phyloP scores from a whole-genome alignment of 2,888 invertebrate species.

The Spatulosminthurus flaviceps region DNA sequence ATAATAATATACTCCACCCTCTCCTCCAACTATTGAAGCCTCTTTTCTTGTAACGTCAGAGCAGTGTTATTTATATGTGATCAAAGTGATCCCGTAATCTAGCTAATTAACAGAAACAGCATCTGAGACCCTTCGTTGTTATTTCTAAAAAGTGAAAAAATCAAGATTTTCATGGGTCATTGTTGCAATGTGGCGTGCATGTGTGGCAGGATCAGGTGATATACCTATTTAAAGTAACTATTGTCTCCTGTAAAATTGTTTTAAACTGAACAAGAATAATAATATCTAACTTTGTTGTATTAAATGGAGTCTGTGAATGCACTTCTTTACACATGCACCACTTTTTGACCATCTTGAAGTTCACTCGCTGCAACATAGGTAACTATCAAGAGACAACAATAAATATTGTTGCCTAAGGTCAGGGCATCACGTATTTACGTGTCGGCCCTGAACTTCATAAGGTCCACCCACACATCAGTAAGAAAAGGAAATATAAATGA shows the following conservation, averaged over 20 bases:
- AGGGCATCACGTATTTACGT: no score
- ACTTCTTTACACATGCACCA: no score
- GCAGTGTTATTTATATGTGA: constrained; percentile 44
- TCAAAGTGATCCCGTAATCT: constrained; percentile 42
- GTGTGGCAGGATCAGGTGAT: constrained; percentile 44
- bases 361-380: no score
- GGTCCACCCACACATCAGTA: no score
- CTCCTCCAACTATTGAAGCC: background rate
- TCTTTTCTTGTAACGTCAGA: constrained; percentile 25
- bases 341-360: no score
- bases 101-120: constrained; percentile 23
- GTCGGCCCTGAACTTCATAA: no score
- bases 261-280: constrained; percentile 41
- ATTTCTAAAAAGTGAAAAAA: constrained; percentile 23
- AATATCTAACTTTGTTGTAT: constrained; percentile 48
- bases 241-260: constrained; percentile 45
- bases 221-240: constrained; percentile 41
- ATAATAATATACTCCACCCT: background rate
- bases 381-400: no score
- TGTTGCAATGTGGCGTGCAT: constrained; percentile 38
- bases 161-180: constrained; percentile 18
- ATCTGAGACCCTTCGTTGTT: constrained; percentile 29
- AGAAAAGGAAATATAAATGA: no score
- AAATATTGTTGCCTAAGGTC: no score
- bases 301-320: background rate